A percentile compares a stretch with the other conserved stretches of the same genome.
Evolutionary conservation across 2,113 vertebrate genomes (phyloP).

Genomic region (Mormyrus lacerda): DNA sequence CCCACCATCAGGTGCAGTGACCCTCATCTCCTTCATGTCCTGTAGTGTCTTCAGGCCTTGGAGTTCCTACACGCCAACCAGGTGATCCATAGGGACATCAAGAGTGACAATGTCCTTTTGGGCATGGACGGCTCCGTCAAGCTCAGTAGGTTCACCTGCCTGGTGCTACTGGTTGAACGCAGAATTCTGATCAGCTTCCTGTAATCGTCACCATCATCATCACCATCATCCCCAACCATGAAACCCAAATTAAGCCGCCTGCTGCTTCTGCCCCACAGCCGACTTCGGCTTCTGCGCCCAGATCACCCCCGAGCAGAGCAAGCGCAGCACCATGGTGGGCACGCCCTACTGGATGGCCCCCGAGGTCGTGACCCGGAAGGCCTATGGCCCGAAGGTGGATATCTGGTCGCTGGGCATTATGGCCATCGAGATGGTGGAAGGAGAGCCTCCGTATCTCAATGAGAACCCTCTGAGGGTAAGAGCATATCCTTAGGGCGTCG

Average conservation of each 20-base stretch:
- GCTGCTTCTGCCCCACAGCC: constrained; percentile 53
- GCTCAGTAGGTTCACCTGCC: constrained; percentile 73
- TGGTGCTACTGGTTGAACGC: background rate
- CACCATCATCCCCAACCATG: background rate
- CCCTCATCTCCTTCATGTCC: constrained; percentile 17
- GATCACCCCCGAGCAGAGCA: constrained; percentile 97
- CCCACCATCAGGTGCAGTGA: background rate
- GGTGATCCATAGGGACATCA: constrained; percentile 98
- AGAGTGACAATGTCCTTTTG: constrained; percentile 94
- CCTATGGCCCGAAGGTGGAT: constrained; percentile 95
- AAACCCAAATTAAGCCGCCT: background rate
- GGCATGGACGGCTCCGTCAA: constrained; percentile 99
- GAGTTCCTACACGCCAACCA: constrained; percentile 97
- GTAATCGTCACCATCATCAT: background rate
- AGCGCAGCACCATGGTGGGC: constrained; percentile 98
- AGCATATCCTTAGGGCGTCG: background rate
- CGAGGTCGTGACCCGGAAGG: constrained; percentile 94
- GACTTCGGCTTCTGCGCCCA: constrained; percentile 98
- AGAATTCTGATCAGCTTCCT: background rate
- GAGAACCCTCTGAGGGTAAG: constrained; percentile 95
- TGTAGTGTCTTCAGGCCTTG: constrained; percentile 90
- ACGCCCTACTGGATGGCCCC: constrained; percentile 99
- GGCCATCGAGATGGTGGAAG: constrained; percentile 99
- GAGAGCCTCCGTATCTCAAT: constrained; percentile 95
- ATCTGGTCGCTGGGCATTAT: constrained; percentile 98